phyloP scores from a whole-genome alignment of 2,888 invertebrate species.

The Mechanitis mazaeus region DNA sequence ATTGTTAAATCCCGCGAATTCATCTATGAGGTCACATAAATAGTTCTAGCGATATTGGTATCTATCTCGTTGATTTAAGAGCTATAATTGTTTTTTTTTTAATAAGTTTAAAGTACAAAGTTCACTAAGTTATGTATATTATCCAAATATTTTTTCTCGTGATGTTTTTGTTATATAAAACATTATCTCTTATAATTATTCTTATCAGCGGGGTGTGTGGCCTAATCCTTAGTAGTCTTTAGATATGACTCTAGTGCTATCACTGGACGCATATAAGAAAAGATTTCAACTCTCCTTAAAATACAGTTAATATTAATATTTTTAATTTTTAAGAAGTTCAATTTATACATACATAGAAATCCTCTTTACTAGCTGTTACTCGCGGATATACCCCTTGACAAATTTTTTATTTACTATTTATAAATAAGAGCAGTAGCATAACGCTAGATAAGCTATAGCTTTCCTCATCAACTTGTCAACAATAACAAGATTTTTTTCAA shows the following conservation, averaged over 20 bases:
- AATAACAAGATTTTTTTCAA: too few species aligned
- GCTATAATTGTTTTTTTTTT: background rate
- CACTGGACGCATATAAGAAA: conserved; percentile 22
- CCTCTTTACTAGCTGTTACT: too few species aligned
- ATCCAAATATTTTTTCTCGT: too few species aligned
- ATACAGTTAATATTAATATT: too few species aligned
- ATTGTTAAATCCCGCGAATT: conserved; percentile 17
- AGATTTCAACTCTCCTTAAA: too few species aligned
- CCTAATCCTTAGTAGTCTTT: conserved; percentile 41
- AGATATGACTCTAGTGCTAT: conserved; percentile 32
- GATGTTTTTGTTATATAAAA: conserved; percentile 9
- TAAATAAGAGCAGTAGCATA: too few species aligned
- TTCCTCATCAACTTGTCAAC: too few species aligned
- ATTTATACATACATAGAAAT: too few species aligned
- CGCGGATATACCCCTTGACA: too few species aligned
- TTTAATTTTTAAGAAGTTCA: too few species aligned
- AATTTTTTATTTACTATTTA: too few species aligned
- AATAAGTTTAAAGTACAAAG: background rate
- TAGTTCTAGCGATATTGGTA: background rate
- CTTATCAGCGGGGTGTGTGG: conserved; percentile 51
- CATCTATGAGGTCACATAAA: conserved; percentile 13
- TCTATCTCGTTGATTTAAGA: background rate
- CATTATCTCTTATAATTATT: conserved; percentile 32
- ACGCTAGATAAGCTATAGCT: too few species aligned
- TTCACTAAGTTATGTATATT: background rate